Base-by-base conservation (phyloP, 2,888 invertebrate genomes). In the Epicampocera succincta region DNA sequence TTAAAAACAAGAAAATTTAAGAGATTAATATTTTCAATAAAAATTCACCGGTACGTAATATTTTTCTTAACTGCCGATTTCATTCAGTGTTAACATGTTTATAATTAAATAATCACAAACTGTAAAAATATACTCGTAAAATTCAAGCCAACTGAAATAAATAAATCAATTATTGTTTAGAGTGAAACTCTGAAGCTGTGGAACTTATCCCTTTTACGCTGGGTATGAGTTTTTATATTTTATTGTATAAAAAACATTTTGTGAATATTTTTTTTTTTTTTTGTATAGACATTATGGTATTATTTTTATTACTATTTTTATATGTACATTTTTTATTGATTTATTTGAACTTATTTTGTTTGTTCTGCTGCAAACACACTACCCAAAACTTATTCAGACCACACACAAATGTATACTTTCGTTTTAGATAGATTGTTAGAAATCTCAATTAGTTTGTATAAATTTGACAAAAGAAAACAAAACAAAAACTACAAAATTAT, bases 391-490 rank as follows among this genome's bases (percentile, higher is more conserved):
- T 33, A 33, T 33, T 1, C 33, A 33, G 8, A 33, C 33, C 38
- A 65, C 29, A 58, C 48, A 63, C 40, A 68, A n/a, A 66, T 66
- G 58, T 78, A 65, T 72, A 78, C 58, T 29, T 17, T 68, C 15
- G 50, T 25, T 44, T 58, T 73, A 40, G 19, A 25, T 65, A 40
- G 19, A 19, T 71, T 71, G 11, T 63, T 72, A 73, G 63, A 69
- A 69, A 74, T 78, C 52, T 78, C 74, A 66, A 52, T 74, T 74
- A 71, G 38, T 78, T 82, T 74, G 58, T 71, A 69, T 44, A 52
- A 56, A 50, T 38, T n/a, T 11, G 21, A 56, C 19, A 33, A 13
- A 21, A 25, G 52, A 33, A 46, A 48, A 56, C 19, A 33, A 13
- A 21, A 25, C 40, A 33, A 46, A 48, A 63, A 38, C 12, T 56